Evolutionary conservation across 2,797 vertebrate species (phyloP).

Genomic region (Eidolon dupreanum): DNA sequence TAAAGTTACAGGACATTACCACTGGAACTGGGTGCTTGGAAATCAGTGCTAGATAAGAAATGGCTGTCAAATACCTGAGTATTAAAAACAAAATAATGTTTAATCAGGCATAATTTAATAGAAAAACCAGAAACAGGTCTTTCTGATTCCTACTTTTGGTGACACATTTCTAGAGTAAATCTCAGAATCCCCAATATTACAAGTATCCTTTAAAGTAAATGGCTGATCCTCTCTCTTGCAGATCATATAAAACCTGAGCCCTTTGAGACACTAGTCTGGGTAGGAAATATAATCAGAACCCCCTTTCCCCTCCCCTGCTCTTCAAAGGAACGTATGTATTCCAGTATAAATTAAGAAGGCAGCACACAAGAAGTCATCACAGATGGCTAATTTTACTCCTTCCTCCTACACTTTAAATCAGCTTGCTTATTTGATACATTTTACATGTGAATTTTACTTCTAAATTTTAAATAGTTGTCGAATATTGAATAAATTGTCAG

Average conservation of each 20-base stretch:
- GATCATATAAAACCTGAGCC: background rate
- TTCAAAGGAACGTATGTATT: background rate
- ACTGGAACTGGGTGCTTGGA: background rate
- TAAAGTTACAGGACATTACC: background rate
- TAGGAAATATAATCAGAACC: background rate
- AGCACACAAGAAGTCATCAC: conserved; percentile 40
- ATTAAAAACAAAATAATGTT: conserved; percentile 29
- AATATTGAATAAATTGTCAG: conserved; percentile 37
- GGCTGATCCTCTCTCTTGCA: background rate
- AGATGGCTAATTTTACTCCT: conserved; percentile 63
- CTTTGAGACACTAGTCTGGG: background rate
- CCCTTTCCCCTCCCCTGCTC: background rate
- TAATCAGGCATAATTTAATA: background rate
- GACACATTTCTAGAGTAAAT: background rate
- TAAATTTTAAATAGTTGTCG: conserved; percentile 65
- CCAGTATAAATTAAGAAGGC: conserved; percentile 49
- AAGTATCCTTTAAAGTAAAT: background rate
- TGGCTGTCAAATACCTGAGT: background rate
- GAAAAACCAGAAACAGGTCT: background rate
- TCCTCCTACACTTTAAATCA: conserved; percentile 57
- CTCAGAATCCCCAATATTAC: background rate
- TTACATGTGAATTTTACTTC: conserved; percentile 51
- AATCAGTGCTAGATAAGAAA: conserved; percentile 4
- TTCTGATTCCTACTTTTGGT: background rate
- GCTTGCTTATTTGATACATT: conserved; percentile 68